phyloP scores from a whole-genome alignment of 2,888 invertebrate species.

The Holacanthella duospinosa region DNA sequence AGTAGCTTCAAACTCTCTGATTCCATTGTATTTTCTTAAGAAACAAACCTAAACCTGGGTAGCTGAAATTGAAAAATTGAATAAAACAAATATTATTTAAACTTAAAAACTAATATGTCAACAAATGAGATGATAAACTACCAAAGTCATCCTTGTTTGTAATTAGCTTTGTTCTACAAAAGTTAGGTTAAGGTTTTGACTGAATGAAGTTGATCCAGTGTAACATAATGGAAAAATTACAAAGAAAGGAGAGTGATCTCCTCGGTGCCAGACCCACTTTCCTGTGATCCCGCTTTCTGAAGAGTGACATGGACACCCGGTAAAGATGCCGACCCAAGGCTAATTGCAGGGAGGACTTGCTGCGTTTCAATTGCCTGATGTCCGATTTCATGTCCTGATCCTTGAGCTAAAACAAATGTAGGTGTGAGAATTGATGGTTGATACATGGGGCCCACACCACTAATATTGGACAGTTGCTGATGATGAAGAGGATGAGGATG shows the following conservation, averaged over 20 bases:
- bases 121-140: too few relatives aligned
- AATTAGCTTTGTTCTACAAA: too few relatives aligned
- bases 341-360: neutral
- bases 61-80: neutral
- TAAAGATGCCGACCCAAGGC: neutral
- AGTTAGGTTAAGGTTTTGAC: too few relatives aligned
- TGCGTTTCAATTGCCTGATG: constrained; percentile 1
- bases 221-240: too few relatives aligned
- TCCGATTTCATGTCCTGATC: neutral
- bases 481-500: neutral
- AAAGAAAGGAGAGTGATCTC: neutral
- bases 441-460: neutral
- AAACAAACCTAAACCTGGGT: too few relatives aligned
- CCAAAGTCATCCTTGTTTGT: too few relatives aligned
- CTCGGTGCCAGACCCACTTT: neutral
- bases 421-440: neutral
- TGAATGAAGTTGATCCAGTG: too few relatives aligned
- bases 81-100: too few relatives aligned
- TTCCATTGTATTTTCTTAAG: too few relatives aligned
- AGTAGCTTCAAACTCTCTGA: too few relatives aligned
- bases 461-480: neutral
- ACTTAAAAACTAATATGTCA: too few relatives aligned
- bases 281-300: neutral
- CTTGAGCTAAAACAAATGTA: constrained; percentile 5
- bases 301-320: neutral